Conservation (phyloP, 2,113 vertebrate species). For the Galbula dea region DNA sequence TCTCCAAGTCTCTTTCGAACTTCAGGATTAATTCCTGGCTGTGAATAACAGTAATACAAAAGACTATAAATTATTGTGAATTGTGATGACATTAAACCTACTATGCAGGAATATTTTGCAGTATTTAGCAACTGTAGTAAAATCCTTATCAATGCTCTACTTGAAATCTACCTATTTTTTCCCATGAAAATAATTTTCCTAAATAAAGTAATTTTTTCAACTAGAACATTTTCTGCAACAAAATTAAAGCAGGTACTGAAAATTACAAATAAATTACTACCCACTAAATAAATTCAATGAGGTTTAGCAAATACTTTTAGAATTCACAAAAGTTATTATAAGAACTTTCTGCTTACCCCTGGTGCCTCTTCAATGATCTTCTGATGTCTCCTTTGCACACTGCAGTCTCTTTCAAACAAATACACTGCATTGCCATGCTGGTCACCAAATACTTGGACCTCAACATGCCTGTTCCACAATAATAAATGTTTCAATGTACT, state of each 20-base stretch:
- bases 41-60: background rate
- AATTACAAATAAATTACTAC: background rate
- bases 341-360: slow-evolving; percentile 76
- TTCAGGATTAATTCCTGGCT: slow-evolving; percentile 92
- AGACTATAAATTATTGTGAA: background rate
- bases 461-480: slow-evolving; percentile 84
- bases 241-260: background rate
- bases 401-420: slow-evolving; percentile 97
- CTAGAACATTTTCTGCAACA: background rate
- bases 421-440: slow-evolving; percentile 92
- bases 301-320: background rate
- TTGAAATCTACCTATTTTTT: background rate
- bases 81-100: background rate
- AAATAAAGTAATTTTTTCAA: background rate
- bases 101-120: background rate
- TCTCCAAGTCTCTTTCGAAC: slow-evolving; percentile 90
- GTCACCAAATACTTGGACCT: slow-evolving; percentile 98
- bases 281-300: background rate
- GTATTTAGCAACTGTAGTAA: background rate
- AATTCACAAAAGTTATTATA: background rate
- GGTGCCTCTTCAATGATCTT: slow-evolving; percentile 98
- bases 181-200: background rate
- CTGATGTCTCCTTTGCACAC: slow-evolving; percentile 95
- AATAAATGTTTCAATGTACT: background rate
- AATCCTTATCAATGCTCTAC: background rate